Evolutionary conservation across 2,797 vertebrate species (phyloP).

Genomic region (Eurystomus glaucurus): DNA sequence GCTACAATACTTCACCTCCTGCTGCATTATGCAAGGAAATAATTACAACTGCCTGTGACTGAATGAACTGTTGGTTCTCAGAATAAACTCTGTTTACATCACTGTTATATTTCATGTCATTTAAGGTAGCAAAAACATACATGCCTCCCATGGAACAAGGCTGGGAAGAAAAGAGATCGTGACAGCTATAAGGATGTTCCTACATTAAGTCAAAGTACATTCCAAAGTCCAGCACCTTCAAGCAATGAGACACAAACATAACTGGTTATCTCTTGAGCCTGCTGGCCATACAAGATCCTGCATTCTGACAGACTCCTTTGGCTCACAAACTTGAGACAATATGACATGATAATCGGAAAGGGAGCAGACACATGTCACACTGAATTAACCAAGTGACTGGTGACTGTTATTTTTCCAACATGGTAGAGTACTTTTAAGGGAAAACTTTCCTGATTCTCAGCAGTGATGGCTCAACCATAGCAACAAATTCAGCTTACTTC

Average conservation of each 20-base stretch:
- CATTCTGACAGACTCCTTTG: neutral
- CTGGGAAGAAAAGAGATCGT: neutral
- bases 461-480: neutral
- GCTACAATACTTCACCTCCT: neutral
- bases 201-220: neutral
- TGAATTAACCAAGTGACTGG: slow-evolving; percentile 4
- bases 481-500: neutral
- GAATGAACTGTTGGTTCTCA: neutral
- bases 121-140: neutral
- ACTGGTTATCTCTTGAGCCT: neutral
- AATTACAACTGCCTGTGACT: neutral
- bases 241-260: neutral
- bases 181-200: neutral
- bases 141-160: neutral
- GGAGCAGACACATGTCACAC: slow-evolving; percentile 8
- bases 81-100: neutral
- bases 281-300: neutral
- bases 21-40: neutral
- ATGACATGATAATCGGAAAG: slow-evolving; percentile 39
- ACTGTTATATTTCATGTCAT: neutral
- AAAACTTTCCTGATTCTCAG: neutral
- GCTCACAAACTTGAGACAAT: neutral
- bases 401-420: neutral
- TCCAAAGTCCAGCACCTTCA: neutral
- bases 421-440: neutral